Conservation (phyloP, 2,888 invertebrate species). For the Hypomecis punctinalis region DNA sequence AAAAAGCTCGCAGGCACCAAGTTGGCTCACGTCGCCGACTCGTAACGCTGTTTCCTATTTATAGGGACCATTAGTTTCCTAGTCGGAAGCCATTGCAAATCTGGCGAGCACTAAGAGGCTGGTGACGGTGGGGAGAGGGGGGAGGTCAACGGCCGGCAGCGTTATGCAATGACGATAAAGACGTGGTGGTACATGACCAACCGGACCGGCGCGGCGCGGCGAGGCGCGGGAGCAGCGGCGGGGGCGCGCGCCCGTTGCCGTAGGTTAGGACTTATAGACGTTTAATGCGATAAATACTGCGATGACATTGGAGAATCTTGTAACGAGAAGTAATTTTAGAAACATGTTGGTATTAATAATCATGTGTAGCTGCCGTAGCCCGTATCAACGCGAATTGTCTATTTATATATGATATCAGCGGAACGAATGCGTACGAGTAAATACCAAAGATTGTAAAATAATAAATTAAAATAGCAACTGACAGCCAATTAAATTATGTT, state of each 20-base stretch:
- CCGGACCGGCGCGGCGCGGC: constrained; percentile 13
- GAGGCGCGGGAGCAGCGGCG: constrained; percentile 35
- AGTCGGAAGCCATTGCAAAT: constrained; percentile 50
- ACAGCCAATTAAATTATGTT: no score
- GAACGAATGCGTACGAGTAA: no score
- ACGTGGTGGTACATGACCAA: constrained; percentile 39
- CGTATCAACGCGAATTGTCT: no score
- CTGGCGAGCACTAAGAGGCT: constrained; percentile 18
- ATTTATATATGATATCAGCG: no score
- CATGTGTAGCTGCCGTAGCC: no score
- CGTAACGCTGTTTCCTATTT: constrained; percentile 36
- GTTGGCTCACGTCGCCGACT: constrained; percentile 3
- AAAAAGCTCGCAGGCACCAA: constrained; percentile 4
- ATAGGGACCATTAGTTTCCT: constrained; percentile 44
- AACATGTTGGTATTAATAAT: not conserved
- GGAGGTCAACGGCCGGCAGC: constrained; percentile 41
- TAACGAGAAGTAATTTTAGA: not conserved
- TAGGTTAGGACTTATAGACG: constrained; percentile 31
- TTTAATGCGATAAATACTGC: constrained; percentile 1
- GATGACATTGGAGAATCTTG: not conserved
- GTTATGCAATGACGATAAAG: constrained; percentile 53
- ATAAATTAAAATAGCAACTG: no score
- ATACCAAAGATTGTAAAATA: no score
- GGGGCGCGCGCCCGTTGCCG: constrained; percentile 29
- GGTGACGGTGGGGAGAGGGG: constrained; percentile 18